phyloP scores from a whole-genome alignment of 2,888 invertebrate species.

The Leptothorax acervorum region DNA sequence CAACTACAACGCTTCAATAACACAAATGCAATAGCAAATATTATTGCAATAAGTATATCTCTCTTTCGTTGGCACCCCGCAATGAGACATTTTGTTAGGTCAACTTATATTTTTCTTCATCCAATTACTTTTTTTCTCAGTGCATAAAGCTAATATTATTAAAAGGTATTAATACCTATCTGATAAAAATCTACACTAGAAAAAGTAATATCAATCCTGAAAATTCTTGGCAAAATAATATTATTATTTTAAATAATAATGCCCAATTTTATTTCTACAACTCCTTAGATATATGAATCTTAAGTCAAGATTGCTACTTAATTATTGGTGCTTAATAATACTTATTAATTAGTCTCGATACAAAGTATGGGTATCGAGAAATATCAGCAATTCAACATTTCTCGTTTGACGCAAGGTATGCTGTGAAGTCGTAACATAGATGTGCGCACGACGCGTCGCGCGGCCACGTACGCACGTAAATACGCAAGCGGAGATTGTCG shows the following conservation, averaged over 20 bases:
- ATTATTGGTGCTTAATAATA: neutral
- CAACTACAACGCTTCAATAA: too few species aligned
- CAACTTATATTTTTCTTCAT: too few species aligned
- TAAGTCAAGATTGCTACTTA: neutral
- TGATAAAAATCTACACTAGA: neutral
- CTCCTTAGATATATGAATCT: neutral
- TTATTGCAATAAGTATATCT: too few species aligned
- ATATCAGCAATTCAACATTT: neutral
- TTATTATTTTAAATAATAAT: neutral
- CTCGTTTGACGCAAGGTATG: neutral
- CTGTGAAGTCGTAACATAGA: neutral
- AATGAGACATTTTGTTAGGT: too few species aligned
- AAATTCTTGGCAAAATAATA: neutral
- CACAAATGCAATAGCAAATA: too few species aligned
- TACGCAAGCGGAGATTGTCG: constrained; percentile 42
- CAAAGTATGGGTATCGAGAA: neutral
- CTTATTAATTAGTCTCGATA: neutral
- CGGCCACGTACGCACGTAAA: constrained; percentile 31
- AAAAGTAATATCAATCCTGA: neutral
- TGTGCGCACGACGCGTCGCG: neutral
- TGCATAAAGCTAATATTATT: neutral
- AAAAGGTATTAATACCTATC: neutral
- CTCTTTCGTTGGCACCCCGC: too few species aligned
- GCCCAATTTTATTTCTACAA: neutral
- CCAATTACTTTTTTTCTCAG: too few species aligned